Evolutionary conservation across 2,888 invertebrate genomes (phyloP).

Genomic region (Leptarthrus brevirostris): DNA sequence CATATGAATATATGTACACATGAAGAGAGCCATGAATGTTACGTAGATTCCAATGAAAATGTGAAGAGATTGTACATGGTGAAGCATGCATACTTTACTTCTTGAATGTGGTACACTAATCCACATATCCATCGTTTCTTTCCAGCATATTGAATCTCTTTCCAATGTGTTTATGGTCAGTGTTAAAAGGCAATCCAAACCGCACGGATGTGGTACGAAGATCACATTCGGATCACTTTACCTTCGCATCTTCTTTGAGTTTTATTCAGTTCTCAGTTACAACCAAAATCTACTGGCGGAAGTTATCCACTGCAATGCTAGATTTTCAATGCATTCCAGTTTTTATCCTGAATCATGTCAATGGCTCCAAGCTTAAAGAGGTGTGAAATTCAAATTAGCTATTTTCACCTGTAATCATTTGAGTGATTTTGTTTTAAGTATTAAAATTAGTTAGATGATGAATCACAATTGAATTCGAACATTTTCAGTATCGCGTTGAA

Average conservation of each 20-base stretch:
- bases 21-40: too few relatives aligned
- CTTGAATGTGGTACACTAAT: too few relatives aligned
- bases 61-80: too few relatives aligned
- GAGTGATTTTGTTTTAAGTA: not conserved
- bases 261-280: constrained; percentile 1
- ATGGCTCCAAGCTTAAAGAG: constrained; percentile 16
- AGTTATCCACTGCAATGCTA: not conserved
- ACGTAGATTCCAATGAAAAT: too few relatives aligned
- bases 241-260: constrained; percentile 15
- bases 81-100: too few relatives aligned
- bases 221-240: not conserved
- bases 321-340: not conserved
- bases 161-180: too few relatives aligned
- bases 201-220: too few relatives aligned
- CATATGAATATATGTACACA: too few relatives aligned
- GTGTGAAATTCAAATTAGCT: not conserved
- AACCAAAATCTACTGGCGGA: constrained; percentile 7
- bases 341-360: constrained; percentile 14
- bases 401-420: not conserved
- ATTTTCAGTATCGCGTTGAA: not conserved
- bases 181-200: too few relatives aligned
- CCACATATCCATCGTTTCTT: too few relatives aligned
- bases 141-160: too few relatives aligned
- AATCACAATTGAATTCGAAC: not conserved
- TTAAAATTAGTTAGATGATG: not conserved